Base-by-base conservation (phyloP, 1,140 invertebrate species). In the Cotesia glomerata region DNA sequence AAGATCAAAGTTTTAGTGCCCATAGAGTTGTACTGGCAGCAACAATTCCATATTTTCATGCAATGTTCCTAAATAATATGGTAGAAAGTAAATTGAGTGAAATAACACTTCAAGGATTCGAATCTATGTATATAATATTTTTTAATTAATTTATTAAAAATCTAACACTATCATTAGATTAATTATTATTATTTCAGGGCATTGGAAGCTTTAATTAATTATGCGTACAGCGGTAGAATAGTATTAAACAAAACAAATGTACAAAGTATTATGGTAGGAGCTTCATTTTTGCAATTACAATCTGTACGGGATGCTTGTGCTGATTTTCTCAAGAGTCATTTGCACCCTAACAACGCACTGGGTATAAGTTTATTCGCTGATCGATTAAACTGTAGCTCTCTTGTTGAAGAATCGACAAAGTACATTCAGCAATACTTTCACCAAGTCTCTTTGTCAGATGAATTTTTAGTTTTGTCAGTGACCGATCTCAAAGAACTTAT, bases 41-140 rank as follows among this genome's bases (percentile, higher is more conserved):
- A 4, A 95, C 93, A 16, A 95, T 97, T 81, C 95, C 95, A 9
- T 97, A 97, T 84, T 97, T 97, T 84, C 90, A 95, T 87, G 95
- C 93, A 13, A 97, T 97, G 95, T 97, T 97, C 84, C 93, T 93
- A 13, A 91, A 94, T 85, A 94, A 96, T 81, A 95, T 97, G 94
- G 89, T 92, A 0, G 95, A 97, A 86, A 93, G 93, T 74, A 92
- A 93, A 75, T 92, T 94, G 79, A 92, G 91, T 79, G 94, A 95
- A 81, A 95, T 97, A 56, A 92, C 90, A 65, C 92, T 97, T 83
- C 91, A 94, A 82, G 93, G 93, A 76, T 93, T 95, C 76, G 94
- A 96, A 79, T 89, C 93, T 65, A 88, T 88, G 93, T 94, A 88
- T 88, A 88, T 79, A 14, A 5, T 35, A 58, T 26, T 62, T 62